A percentile compares a stretch with the other conserved stretches of the same genome.
phyloP scores from a whole-genome alignment of 2,888 invertebrate genomes.

The Beris morrisii region DNA sequence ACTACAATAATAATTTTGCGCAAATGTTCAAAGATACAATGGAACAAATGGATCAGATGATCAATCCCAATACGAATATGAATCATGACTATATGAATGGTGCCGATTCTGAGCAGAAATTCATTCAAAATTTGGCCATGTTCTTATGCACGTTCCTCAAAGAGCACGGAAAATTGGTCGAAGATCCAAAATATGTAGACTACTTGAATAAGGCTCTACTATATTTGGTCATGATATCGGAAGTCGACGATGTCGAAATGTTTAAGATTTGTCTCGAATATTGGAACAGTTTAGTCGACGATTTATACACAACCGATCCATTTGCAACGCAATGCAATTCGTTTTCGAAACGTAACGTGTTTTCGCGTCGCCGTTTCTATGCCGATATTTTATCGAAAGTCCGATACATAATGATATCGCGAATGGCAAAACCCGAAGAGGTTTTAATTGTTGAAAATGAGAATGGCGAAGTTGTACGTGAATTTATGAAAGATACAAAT shows the following conservation, averaged over 20 bases:
- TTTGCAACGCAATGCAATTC: conserved; percentile 56
- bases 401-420: conserved; percentile 95
- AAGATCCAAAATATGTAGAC: conserved; percentile 76
- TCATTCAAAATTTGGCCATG: conserved; percentile 96
- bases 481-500: conserved; percentile 99
- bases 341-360: conserved; percentile 48
- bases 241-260: conserved; percentile 99
- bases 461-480: conserved; percentile 98
- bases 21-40: conserved; percentile 89
- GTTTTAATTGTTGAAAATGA: conserved; percentile 99
- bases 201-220: conserved; percentile 80
- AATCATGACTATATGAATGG: conserved; percentile 92
- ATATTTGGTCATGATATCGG: conserved; percentile 89
- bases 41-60: conserved; percentile 88
- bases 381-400: conserved; percentile 83
- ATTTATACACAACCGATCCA: conserved; percentile 87
- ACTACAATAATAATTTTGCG: conserved; percentile 92
- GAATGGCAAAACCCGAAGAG: conserved; percentile 99
- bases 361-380: conserved; percentile 71
- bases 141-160: conserved; percentile 96
- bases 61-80: conserved; percentile 89
- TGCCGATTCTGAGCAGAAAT: conserved; percentile 95
- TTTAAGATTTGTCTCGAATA: conserved; percentile 99
- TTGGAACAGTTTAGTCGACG: conserved; percentile 93
- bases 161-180: conserved; percentile 89